Evolutionary conservation across 2,113 vertebrate species (phyloP), one percentile per base, ranked within the genome.

Genomic region (Probosciger aterrimus): DNA sequence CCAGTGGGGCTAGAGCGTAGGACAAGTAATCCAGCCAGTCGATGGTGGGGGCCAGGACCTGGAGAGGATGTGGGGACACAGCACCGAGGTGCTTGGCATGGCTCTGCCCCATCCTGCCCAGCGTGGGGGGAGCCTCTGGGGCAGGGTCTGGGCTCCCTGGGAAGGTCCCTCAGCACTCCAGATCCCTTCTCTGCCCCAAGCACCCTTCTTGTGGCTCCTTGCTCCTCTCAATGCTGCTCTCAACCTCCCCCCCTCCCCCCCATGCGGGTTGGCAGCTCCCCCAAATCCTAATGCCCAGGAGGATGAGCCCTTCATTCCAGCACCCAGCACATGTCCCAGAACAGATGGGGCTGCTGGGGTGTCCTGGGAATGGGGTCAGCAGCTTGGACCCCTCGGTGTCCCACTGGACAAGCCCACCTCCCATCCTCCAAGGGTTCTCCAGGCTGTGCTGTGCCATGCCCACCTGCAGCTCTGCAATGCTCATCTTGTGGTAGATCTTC

Each of bases 401-500:
- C 35, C 39, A 50, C 35, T 52, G 67, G 46, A 65, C 18, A 43
- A 24, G 25, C 11, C 41, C n/a, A 1, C 4, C 2, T 1, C 14
- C 5, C 4, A 2, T 64, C 23, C 39, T 19, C 49, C 28, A 27
- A 46, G 25, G 30, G 31, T 50, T 8, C 33, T 13, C 55, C n/a
- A 43, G 33, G 33, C 55, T 47, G 30, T 0, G 15, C 41, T 6
- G 2, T 4, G 77, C 87, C 0, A 1, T 60, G 47, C 73, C 92
- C 92, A 99, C 99, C 99, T 99, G 99, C 37, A 99, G 97, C 81
- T 99, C 99, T 0, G 98, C 88, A 0, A 99, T 98, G 96, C 97
- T 99, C 98, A 99, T 98, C 95, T 99, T 99, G 96, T 99, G 98
- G 95, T 99, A 99, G 96, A 99, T 99, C 98, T 99, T 99, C 98